phyloP scores from a whole-genome alignment of 2,888 invertebrate species.

The Parapristionchus giblindavisi region DNA sequence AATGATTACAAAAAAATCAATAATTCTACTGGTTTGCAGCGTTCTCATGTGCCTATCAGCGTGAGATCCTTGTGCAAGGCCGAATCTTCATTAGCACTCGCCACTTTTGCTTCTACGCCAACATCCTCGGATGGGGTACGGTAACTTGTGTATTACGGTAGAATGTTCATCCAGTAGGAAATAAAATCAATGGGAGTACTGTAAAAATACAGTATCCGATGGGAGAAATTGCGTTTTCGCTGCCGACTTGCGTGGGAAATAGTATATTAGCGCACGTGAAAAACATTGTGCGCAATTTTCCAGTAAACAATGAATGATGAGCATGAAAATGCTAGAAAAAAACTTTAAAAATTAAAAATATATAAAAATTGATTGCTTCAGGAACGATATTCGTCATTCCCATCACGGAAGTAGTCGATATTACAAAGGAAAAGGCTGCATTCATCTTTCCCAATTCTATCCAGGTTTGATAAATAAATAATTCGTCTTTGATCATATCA shows the following conservation, averaged over 20 bases:
- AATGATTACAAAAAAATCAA: background rate
- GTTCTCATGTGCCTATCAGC: conserved; percentile 95
- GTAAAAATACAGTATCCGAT: no score
- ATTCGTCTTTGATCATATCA: background rate
- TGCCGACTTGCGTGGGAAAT: no score
- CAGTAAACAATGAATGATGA: no score
- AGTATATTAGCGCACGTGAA: no score
- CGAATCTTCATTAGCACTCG: conserved; percentile 93
- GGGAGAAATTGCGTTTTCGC: no score
- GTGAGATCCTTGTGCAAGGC: conserved; percentile 94
- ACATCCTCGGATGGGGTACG: conserved; percentile 96
- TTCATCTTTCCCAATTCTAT: conserved; percentile 94
- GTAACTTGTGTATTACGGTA: conserved; percentile 66
- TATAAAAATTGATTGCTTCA: background rate
- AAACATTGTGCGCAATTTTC: no score
- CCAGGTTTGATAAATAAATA: conserved; percentile 75
- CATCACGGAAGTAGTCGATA: conserved; percentile 89
- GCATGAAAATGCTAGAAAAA: no score
- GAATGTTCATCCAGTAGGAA: background rate
- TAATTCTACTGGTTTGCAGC: conserved; percentile 76
- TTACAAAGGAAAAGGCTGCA: conserved; percentile 91
- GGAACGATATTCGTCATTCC: conserved; percentile 77
- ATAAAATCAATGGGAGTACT: background rate
- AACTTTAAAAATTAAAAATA: background rate
- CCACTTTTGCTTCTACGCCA: conserved; percentile 95